A percentile compares a stretch with the other conserved stretches of the same genome.
These are phyloP conservation scores for Carassius carassius DNA, from an alignment of 2,113 vertebrate genomes.

Conservation along the genomic window DNA sequence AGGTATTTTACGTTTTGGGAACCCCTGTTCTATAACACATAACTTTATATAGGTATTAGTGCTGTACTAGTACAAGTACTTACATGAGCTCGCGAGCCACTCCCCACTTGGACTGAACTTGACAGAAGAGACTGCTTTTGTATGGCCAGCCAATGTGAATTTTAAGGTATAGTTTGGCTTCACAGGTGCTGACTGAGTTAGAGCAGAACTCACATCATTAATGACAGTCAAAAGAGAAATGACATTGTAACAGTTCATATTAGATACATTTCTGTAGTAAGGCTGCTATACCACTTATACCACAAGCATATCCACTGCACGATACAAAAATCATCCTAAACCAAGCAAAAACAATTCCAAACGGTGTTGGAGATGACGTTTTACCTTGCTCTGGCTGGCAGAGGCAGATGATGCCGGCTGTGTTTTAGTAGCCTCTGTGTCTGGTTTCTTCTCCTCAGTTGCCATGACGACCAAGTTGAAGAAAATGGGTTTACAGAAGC, in stretches of 20 bases:
- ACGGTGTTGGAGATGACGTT: background rate
- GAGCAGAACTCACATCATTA: background rate
- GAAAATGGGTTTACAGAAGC: constrained; percentile 54
- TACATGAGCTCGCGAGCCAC: constrained; percentile 98
- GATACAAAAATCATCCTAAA: background rate
- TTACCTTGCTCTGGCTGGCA: constrained; percentile 93
- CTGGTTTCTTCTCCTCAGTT: constrained; percentile 98
- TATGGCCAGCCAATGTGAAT: constrained; percentile 96
- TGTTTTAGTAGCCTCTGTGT: constrained; percentile 90
- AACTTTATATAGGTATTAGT: background rate
- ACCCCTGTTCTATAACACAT: background rate
- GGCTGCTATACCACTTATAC: background rate
- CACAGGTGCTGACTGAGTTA: constrained; percentile 85
- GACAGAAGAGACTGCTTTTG: constrained; percentile 96
- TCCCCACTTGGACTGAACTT: constrained; percentile 98
- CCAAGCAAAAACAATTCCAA: background rate
- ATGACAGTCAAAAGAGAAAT: background rate
- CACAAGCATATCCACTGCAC: background rate
- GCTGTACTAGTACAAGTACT: constrained; percentile 65
- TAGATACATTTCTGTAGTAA: background rate
- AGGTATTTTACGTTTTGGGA: background rate
- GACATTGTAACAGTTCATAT: background rate
- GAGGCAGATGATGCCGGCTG: constrained; percentile 91
- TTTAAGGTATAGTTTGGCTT: constrained; percentile 98
- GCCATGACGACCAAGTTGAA: constrained; percentile 81